Evolutionary conservation across 2,888 invertebrate species (phyloP).

Genomic region (Mallateleia sp.): DNA sequence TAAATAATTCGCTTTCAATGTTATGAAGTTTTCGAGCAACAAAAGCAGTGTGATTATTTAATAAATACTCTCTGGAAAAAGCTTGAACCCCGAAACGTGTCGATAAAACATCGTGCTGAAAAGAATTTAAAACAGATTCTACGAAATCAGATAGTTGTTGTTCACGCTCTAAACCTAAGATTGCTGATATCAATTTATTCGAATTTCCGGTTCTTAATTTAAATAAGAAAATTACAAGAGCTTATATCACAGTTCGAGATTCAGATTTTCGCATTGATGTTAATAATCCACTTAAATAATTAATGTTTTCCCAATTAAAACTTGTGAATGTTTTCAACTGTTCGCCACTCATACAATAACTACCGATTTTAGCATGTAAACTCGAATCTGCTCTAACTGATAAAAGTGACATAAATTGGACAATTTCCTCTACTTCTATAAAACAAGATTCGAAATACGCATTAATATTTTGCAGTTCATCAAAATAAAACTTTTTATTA

Average conservation of each 20-base stretch:
- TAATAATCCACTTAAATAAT: slow-evolving; percentile 46
- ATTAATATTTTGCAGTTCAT: too few species aligned
- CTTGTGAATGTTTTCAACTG: slow-evolving; percentile 44
- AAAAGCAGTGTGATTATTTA: slow-evolving; percentile 45
- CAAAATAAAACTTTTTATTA: too few species aligned
- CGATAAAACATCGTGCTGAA: slow-evolving; percentile 69
- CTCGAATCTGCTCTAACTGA: too few species aligned
- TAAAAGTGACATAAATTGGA: too few species aligned
- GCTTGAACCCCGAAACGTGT: slow-evolving; percentile 51
- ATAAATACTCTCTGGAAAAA: slow-evolving; percentile 29
- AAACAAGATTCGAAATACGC: too few species aligned
- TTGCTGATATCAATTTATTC: slow-evolving; percentile 54
- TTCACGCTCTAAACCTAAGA: slow-evolving; percentile 59
- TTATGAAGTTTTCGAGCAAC: slow-evolving; percentile 44
- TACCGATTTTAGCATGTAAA: too few species aligned
- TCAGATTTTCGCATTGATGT: slow-evolving; percentile 46
- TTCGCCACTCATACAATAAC: too few species aligned
- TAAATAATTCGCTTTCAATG: slow-evolving; percentile 38
- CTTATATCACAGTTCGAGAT: slow-evolving; percentile 41
- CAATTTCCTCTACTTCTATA: too few species aligned
- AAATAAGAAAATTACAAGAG: slow-evolving; percentile 14
- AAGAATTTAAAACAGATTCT: slow-evolving; percentile 64
- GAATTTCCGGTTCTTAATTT: slow-evolving; percentile 78
- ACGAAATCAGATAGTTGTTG: slow-evolving; percentile 69
- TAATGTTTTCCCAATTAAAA: slow-evolving; percentile 46